Base-by-base conservation (phyloP, 2,113 vertebrate genomes). In the Ondatra zibethicus region DNA sequence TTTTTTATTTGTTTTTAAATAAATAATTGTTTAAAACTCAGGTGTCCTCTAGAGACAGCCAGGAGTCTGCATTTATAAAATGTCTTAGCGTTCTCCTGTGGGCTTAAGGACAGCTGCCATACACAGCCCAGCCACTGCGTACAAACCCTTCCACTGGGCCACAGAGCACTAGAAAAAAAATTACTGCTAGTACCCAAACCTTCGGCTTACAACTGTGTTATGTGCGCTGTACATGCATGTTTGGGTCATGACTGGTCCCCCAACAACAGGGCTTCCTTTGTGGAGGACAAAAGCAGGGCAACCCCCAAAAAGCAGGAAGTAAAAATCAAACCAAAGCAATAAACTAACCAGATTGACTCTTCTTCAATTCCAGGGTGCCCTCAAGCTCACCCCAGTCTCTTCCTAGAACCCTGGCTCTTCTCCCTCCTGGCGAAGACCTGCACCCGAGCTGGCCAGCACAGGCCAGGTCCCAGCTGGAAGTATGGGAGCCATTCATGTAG, bases 281-380 rank as follows among this genome's bases (percentile, higher is more conserved):
- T 42, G 2, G 66, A 77, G 19, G 33, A 78, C 61, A 91, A 70
- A 93, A 13, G 12, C 25, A 82, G 52, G 81, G 73, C 2, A 78
- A 92, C n/a, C 36, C 73, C 65, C 47, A 14, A 65, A 21, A 84
- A 68, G 11, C 55, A 55, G 31, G 19, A 89, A 36, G 39, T 66
- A 10, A 36, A 88, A n/a, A 13, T 2, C 7, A 55, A 58, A 27
- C 13, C n/a, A 88, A 87, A 84, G 10, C 84, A 85, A 47, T 23
- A 42, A 17, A 65, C 8, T 89, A 63, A 63, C 61, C 13, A 16
- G 29, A 25, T 8, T 91, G 72, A 75, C 87, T 88, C 80, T 77
- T 66, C 63, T 84, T 68, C 27, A 89, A 68, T 91, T 94, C 47
- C 94, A 98, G 98, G 95, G 88, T 0, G 31, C 68, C 29, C 65